Percentiles rank a stretch among this genome's conserved stretches.
Evolutionary conservation across 92 coral and sea anemone genomes (phyloP).

Genomic region (Micromussa lordhowensis): DNA sequence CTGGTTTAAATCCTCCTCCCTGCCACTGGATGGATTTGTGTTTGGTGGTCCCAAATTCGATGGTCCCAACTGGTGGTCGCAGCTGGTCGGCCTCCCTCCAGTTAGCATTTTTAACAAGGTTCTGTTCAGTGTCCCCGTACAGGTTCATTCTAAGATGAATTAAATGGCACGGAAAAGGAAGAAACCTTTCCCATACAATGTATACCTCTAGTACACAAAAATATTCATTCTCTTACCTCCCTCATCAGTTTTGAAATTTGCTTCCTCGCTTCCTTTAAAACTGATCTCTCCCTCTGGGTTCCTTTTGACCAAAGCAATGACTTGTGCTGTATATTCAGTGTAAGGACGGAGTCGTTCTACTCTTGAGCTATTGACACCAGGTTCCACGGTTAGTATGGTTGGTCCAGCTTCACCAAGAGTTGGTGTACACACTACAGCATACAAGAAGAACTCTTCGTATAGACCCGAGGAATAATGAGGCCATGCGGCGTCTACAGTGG

Average conservation of each 20-base stretch:
- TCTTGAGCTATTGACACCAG: not conserved
- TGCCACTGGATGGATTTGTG: too few species aligned
- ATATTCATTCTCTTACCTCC: not conserved
- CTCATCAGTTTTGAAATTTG: not conserved
- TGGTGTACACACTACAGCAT: slow-evolving; percentile 33
- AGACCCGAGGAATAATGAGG: not conserved
- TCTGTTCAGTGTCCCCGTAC: too few species aligned
- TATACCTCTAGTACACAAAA: too few species aligned
- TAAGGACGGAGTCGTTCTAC: slow-evolving; percentile 1
- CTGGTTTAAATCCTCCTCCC: too few species aligned
- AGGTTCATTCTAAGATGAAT: too few species aligned
- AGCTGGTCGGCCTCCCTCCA: not conserved
- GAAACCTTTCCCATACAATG: too few species aligned
- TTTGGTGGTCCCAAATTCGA: too few species aligned
- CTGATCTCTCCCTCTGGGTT: not conserved
- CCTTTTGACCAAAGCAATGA: slow-evolving; percentile 2
- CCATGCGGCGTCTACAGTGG: not conserved
- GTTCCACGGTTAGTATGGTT: slow-evolving; percentile 3
- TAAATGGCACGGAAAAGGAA: too few species aligned
- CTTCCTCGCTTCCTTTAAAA: not conserved
- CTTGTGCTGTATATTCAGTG: slow-evolving; percentile 10
- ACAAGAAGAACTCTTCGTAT: not conserved
- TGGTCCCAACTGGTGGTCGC: too few species aligned
- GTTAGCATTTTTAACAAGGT: not conserved
- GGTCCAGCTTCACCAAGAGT: slow-evolving; percentile 4